Percentiles rank a stretch among this genome's conserved stretches.
Evolutionary conservation across 2,888 invertebrate genomes (phyloP).

Genomic region (Notocelia uddmanniana): DNA sequence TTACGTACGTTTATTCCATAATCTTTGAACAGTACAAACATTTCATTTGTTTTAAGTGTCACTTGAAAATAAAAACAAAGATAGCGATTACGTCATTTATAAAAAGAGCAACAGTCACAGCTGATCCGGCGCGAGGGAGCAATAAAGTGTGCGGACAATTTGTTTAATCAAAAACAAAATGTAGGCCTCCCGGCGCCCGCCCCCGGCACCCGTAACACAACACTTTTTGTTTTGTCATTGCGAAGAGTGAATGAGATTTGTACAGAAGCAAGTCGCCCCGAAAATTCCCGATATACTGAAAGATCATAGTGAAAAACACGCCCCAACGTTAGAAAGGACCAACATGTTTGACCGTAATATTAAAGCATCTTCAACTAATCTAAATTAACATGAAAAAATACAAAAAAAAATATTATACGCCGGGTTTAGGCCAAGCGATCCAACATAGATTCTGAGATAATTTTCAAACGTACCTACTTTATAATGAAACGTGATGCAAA

Average conservation of each 20-base stretch:
- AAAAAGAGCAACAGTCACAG: slow-evolving; percentile 57
- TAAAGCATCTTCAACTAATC: too few relatives aligned
- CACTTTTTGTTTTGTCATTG: slow-evolving; percentile 68
- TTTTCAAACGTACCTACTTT: too few relatives aligned
- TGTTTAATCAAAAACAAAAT: slow-evolving; percentile 85
- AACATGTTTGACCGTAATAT: neutral
- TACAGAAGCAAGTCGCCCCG: slow-evolving; percentile 58
- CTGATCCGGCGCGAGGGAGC: slow-evolving; percentile 69
- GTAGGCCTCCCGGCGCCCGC: slow-evolving; percentile 63
- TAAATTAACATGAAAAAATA: too few relatives aligned
- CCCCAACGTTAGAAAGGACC: neutral
- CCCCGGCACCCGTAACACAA: slow-evolving; percentile 58
- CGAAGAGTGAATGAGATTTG: slow-evolving; percentile 65
- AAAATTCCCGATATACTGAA: slow-evolving; percentile 52
- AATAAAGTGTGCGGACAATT: slow-evolving; percentile 82
- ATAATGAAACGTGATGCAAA: too few relatives aligned
- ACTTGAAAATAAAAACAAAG: slow-evolving; percentile 32
- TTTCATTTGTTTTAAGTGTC: slow-evolving; percentile 6
- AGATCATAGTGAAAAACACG: slow-evolving; percentile 41
- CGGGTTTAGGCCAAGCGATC: too few relatives aligned
- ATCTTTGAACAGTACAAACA: neutral
- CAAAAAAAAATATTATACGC: too few relatives aligned
- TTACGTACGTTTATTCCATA: neutral
- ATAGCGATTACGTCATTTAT: slow-evolving; percentile 38
- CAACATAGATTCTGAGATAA: too few relatives aligned